phyloP scores from a whole-genome alignment of 1,140 invertebrate species.

The Pseudomyrmex cubaensis region DNA sequence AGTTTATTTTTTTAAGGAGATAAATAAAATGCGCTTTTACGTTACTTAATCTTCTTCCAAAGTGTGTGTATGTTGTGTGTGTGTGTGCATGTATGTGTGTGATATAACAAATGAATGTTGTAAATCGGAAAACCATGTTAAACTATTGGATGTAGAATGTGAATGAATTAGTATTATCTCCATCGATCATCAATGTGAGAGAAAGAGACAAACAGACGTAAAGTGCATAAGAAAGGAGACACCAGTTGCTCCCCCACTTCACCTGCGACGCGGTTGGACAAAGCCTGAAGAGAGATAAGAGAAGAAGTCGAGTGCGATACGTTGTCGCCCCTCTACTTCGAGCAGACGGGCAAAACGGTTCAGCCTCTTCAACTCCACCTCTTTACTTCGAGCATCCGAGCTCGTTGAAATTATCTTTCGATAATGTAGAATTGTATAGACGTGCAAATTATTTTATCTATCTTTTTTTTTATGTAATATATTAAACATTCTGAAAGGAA shows the following conservation, averaged over 20 bases:
- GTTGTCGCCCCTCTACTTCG: conserved; percentile 55
- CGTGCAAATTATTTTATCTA: neutral
- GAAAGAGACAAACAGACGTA: neutral
- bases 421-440: neutral
- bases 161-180: too few species aligned
- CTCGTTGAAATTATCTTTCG: neutral
- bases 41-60: too few species aligned
- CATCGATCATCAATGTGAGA: too few species aligned
- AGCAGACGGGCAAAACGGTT: conserved; percentile 38
- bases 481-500: neutral
- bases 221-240: conserved; percentile 26
- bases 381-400: conserved; percentile 9
- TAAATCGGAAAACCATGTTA: too few species aligned
- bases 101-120: too few species aligned
- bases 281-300: conserved; percentile 59
- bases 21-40: too few species aligned
- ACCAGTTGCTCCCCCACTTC: conserved; percentile 42
- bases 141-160: too few species aligned
- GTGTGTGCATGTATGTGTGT: too few species aligned
- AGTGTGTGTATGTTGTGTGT: too few species aligned
- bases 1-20: too few species aligned
- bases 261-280: neutral
- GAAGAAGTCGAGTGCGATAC: conserved; percentile 61
- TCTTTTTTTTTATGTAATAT: neutral
- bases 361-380: conserved; percentile 64